Evolutionary conservation across 1,140 invertebrate genomes (phyloP), one percentile per base, ranked within the genome.

Genomic region (Zaprionus davidi): DNA sequence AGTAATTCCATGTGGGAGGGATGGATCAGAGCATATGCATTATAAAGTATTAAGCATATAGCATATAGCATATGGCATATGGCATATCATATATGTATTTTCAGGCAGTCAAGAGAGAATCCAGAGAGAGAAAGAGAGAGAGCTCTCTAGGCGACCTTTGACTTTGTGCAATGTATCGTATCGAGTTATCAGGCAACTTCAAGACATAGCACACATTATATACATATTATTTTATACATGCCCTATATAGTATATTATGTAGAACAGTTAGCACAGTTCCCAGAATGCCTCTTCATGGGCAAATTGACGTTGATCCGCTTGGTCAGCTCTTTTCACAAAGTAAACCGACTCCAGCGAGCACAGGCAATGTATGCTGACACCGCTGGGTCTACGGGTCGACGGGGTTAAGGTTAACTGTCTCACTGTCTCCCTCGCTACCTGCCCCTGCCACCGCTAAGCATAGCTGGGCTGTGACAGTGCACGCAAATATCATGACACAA

Each of bases 401-500:
- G 56, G 71, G 79, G 79, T 71, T 69, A 77, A 65, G 68, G 77
- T 69, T 53, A 64, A 3, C 41, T 44, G 6, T 12, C 3, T 55
- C 20, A 1, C n/a, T 12, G 9, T 6, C 31, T 20, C 28, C 15
- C 13, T 17, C 38, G 1, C 9, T 34, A 2, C 28, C 31, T 24
- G 17, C 9, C 17, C 4, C 49, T 9, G 28, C 28, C 28, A 7
- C 26, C 5, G 5, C 5, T 28, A 0, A 31, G 28, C 28, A 31
- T 11, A 69, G 67, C 68, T 62, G 58, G 28, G 34, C 63, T 56
- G 65, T 63, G 79, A 81, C 71, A 80, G 62, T 70, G 69, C 81
- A 77, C 81, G 64, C 72, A 82, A 86, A 80, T 82, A 83, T 76
- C 69, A 90, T 87, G 84, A 87, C 84, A 87, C 84, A 88, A 87